Evolutionary conservation across 2,113 vertebrate species (phyloP).

Genomic region (Stegostoma tigrinum): DNA sequence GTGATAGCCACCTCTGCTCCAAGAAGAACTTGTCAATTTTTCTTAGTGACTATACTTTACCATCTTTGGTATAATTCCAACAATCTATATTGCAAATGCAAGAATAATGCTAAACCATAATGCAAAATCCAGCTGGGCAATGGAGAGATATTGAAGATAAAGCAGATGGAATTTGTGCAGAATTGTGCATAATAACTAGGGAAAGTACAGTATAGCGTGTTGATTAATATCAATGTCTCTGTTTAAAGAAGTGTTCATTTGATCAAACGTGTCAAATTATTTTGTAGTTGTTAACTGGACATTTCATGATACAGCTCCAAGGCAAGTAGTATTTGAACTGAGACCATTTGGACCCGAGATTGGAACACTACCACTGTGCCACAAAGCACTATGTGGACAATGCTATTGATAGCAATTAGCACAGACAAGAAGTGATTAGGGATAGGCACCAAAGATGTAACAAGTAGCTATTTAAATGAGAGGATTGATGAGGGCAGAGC

Average conservation of each 20-base stretch:
- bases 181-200: neutral
- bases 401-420: neutral
- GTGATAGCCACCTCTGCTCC: too few species aligned
- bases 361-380: too few species aligned
- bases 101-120: neutral
- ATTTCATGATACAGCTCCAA: too few species aligned
- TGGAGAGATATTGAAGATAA: neutral
- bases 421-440: neutral
- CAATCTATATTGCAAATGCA: neutral
- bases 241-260: neutral
- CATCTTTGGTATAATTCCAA: neutral
- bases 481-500: too few species aligned
- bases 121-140: neutral
- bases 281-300: too few species aligned
- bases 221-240: neutral
- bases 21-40: neutral
- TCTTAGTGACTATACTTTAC: neutral
- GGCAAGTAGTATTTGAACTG: too few species aligned
- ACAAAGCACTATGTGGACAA: neutral
- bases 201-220: neutral
- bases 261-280: neutral
- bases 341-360: too few species aligned
- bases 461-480: neutral
- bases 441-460: neutral
- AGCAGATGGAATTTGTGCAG: neutral